Conservation (phyloP, 2,888 invertebrate species). For the Reticulitermes lucifugus region DNA sequence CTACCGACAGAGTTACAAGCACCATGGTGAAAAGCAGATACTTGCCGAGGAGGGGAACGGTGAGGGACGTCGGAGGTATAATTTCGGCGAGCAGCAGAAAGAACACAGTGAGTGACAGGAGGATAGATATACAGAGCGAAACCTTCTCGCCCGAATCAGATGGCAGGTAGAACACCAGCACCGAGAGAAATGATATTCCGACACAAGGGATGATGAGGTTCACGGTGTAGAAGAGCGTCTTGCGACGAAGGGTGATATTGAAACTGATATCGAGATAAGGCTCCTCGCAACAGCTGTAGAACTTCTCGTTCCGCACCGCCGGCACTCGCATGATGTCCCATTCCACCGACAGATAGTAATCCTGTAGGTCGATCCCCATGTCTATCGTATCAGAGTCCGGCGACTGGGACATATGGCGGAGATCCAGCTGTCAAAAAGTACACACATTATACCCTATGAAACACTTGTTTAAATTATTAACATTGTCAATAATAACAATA, state of each 20-base stretch:
- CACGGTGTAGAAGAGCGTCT: conserved; percentile 97
- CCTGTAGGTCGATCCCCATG: conserved; percentile 91
- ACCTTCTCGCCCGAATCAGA: conserved; percentile 98
- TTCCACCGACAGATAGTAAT: conserved; percentile 96
- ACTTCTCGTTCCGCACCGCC: conserved; percentile 89
- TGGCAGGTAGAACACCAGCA: conserved; percentile 96
- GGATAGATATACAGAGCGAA: conserved; percentile 93
- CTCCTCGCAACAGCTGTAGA: conserved; percentile 96
- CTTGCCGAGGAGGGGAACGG: conserved; percentile 91
- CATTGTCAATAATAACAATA: too few species aligned
- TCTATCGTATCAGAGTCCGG: conserved; percentile 90
- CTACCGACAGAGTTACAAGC: conserved; percentile 91
- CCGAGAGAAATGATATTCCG: conserved; percentile 95
- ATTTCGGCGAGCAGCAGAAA: conserved; percentile 93
- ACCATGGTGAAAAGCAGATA: conserved; percentile 96
- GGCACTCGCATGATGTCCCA: conserved; percentile 98
- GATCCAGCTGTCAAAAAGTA: conserved; percentile 77
- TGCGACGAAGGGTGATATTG: conserved; percentile 93
- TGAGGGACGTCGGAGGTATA: conserved; percentile 93
- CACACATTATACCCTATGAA: not conserved
- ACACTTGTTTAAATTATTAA: too few species aligned
- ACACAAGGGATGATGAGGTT: conserved; percentile 98
- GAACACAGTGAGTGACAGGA: conserved; percentile 94
- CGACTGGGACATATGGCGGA: conserved; percentile 88
- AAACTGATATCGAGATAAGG: conserved; percentile 98